Percentiles rank a stretch among this genome's conserved stretches.
Evolutionary conservation across 2,797 vertebrate genomes (phyloP).

Genomic region (Syndactyla subalaris): DNA sequence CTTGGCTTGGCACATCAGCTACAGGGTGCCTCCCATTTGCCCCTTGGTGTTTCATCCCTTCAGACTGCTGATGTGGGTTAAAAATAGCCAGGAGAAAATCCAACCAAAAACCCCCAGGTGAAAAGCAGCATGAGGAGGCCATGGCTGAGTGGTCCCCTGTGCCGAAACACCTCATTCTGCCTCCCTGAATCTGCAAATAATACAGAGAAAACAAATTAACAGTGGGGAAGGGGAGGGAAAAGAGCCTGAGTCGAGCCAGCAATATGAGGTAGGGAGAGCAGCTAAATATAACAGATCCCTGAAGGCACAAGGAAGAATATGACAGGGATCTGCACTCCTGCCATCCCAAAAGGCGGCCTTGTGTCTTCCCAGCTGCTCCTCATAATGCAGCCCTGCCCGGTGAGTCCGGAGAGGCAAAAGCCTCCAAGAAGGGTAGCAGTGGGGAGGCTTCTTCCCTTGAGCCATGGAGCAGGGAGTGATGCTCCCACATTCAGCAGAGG

Average conservation of each 20-base stretch:
- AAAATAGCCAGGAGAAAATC: background rate
- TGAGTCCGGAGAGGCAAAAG: background rate
- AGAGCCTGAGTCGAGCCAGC: background rate
- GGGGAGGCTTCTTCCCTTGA: background rate
- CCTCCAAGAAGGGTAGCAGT: accelerated
- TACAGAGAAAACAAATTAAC: slow-evolving; percentile 17
- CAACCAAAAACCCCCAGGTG: background rate
- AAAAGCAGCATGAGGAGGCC: background rate
- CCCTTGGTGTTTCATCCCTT: background rate
- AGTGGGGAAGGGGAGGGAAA: background rate
- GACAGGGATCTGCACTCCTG: background rate
- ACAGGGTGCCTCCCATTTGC: background rate
- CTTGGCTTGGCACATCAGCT: accelerated
- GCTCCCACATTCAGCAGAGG: background rate
- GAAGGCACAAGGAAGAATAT: slow-evolving; percentile 14
- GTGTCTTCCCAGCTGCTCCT: background rate
- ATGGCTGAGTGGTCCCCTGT: background rate
- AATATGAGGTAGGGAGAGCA: background rate
- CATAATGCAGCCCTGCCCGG: accelerated
- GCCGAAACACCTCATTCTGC: background rate
- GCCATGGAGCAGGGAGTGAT: accelerated
- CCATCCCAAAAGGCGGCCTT: background rate
- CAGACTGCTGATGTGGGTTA: accelerated
- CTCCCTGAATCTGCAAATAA: background rate
- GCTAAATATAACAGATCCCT: slow-evolving; percentile 55